Evolutionary conservation across 2,113 vertebrate genomes (phyloP).

Genomic region (Bolborhynchus lineola): DNA sequence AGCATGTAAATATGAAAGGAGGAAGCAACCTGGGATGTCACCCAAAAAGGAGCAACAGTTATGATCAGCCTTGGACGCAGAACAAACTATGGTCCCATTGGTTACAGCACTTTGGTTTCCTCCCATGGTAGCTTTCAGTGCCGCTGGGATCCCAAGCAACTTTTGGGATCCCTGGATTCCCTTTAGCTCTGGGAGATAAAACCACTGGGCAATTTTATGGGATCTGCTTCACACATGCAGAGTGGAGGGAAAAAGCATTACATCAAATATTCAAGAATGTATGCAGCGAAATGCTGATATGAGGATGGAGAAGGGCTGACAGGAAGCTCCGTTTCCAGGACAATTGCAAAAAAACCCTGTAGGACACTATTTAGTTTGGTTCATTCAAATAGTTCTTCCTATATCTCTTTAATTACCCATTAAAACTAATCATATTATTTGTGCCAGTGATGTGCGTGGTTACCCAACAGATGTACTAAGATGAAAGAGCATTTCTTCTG

Average conservation of each 20-base stretch:
- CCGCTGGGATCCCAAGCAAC: rapidly evolving
- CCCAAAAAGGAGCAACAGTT: background rate
- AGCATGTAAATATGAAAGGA: background rate
- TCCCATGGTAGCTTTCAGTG: background rate
- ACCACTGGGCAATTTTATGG: background rate
- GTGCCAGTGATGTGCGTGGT: background rate
- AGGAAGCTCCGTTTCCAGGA: background rate
- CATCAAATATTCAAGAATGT: background rate
- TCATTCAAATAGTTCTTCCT: background rate
- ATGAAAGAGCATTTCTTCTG: background rate
- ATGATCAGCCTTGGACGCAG: background rate
- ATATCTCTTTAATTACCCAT: background rate
- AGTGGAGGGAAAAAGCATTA: background rate
- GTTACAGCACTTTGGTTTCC: background rate
- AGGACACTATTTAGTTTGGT: background rate
- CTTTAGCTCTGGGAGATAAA: background rate
- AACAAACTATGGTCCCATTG: rapidly evolving
- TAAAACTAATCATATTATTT: background rate
- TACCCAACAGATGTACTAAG: background rate
- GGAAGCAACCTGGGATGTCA: background rate
- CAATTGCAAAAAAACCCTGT: background rate
- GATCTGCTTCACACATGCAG: background rate
- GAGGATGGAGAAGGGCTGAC: background rate
- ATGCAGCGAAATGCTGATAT: background rate
- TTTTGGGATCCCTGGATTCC: background rate